Base-by-base conservation (phyloP, 1,140 invertebrate genomes). In the Steinernema khuongi region DNA sequence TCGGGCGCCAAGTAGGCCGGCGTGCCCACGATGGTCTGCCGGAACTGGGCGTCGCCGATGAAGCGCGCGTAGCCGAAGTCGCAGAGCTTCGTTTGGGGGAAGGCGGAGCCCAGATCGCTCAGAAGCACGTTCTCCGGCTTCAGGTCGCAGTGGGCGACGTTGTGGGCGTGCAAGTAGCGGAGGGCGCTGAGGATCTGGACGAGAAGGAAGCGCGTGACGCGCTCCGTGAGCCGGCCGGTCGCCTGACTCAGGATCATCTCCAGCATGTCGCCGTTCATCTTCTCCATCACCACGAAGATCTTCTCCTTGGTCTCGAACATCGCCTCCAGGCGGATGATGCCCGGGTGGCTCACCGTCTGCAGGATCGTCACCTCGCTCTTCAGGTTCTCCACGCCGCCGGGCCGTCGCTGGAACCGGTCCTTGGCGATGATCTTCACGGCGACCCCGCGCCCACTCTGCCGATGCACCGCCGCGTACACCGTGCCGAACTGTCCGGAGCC, bases 41-140 rank as follows among this genome's bases (percentile, higher is more conserved):
- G 88, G 87, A 99, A 99, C 50, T 94, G 97, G 85, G 97, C 97
- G 88, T 99, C 96, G 2, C 95, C 96, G 85, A 99, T 98, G 81
- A 99, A 98, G 72, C 95, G 88, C 7, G 96, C 96, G 88, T 97
- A 99, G 72, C 96, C 96, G 88, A 99, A 99, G 89, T 99, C 96
- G 87, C 96, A 98, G 11, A 99, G 88, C 88, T 99, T 99, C 18
- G 84, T 84, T 72, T 85, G 84, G 0, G 83, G 83, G 70, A 81
- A 84, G 22, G 80, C 77, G 4, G 77, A 70, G 17, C 74, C 41
- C 68, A 84, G 75, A 67, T 84, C 79, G 2, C 77, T 80, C 11
- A 84, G 78, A n/a, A 84, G 79, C n/a, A 84, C 84, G 71, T 84
- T 84, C 44, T 84, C 83, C 28, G 78, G 96, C 86, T 99, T 99